Evolutionary conservation across 2,113 vertebrate species (phyloP), one percentile per base, ranked within the genome.

Genomic region (Camarhynchus parvulus): DNA sequence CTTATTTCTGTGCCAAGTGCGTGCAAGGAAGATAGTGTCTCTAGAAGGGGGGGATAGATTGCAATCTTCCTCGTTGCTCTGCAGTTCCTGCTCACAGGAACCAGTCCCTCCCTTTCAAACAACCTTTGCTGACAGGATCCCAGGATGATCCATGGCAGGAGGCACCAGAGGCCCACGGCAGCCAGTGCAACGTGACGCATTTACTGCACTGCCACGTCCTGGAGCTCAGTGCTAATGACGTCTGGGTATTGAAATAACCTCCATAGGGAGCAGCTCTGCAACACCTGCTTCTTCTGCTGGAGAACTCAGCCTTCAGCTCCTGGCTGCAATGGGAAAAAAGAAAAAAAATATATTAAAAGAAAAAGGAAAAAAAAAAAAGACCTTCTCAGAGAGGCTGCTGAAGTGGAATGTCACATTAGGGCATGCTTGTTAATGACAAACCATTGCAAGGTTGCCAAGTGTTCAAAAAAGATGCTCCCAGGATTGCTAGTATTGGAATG

Each of bases 121-220:
- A 96, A 97, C 97, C 96, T 97, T 97, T 96, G 83, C 95, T 97
- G 97, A 93, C 97, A 97, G 94, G 73, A 94, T 30, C 58, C 92
- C 0, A 3, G 41, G 31, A 61, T 97, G 97, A 97, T 97, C 61
- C 93, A 96, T 97, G 91, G 93, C 95, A 94, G 93, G 94, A 91
- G 94, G 95, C 94, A 87, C 87, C 24, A 62, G 92, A 96, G 92
- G 61, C 44, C 83, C 61, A 10, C 5, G 79, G 95, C 95, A 97
- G 96, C 50, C 92, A 35, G 92, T 7, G 64, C 95, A 92, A 96
- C 2, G 17, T 94, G 97, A 96, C 61, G 85, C 85, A 92, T 97
- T 97, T 97, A 96, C 95, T 97, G 94, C 93, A 92, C 93, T 78
- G 94, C 95, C 89, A 92, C 21, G 93, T 96, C 94, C 95, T 93